Percentiles rank a stretch among this genome's conserved stretches.
Evolutionary conservation across 2,113 vertebrate species (phyloP).

Genomic region (Coturnix japonica): DNA sequence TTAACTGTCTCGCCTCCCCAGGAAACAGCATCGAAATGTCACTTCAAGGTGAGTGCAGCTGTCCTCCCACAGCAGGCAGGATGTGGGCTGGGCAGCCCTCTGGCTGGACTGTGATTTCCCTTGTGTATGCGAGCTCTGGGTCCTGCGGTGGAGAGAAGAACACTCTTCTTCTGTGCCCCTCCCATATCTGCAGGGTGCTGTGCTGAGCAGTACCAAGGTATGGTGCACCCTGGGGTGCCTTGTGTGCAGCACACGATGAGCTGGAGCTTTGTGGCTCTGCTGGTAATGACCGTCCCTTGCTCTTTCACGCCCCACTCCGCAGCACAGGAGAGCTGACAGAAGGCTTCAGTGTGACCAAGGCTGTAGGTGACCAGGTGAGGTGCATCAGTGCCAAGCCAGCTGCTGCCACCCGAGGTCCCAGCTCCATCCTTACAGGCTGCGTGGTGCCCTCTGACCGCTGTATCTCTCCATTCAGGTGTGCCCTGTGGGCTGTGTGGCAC

Average conservation of each 20-base stretch:
- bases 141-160: background rate
- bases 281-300: background rate
- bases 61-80: background rate
- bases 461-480: background rate
- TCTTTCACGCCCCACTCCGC: background rate
- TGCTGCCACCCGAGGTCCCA: background rate
- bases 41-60: background rate
- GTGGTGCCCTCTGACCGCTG: slow-evolving; percentile 71
- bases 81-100: background rate
- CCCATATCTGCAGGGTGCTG: background rate
- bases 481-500: background rate
- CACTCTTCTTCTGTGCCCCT: background rate
- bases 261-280: background rate
- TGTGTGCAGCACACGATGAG: background rate
- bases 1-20: background rate
- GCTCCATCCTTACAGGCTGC: background rate
- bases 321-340: background rate
- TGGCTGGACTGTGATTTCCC: background rate
- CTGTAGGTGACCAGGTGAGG: background rate
- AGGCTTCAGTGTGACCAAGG: background rate
- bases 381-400: background rate
- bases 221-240: too few species aligned
- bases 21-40: background rate
- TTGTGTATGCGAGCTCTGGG: background rate
- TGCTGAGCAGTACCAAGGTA: background rate